Conservation (phyloP, 2,797 vertebrate species). For the Brachymystax lenok region DNA sequence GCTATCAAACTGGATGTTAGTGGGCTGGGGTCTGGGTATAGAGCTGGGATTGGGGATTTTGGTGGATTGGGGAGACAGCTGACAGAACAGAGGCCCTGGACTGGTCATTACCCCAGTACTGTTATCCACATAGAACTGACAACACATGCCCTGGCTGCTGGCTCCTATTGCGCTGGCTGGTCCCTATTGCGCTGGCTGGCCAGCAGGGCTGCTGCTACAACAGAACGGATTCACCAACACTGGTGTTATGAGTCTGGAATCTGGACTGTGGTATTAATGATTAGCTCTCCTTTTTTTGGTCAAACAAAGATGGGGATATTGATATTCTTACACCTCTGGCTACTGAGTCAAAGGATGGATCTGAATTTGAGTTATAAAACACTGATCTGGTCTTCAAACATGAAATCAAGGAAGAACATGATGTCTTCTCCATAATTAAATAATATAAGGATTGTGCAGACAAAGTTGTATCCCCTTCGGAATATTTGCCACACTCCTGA, state of each 20-base stretch:
- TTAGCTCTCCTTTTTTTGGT: background rate
- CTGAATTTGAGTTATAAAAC: no score
- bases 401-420: background rate
- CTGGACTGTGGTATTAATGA: background rate
- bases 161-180: background rate
- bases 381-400: background rate
- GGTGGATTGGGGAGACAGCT: slow-evolving; percentile 58
- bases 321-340: background rate
- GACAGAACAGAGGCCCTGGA: slow-evolving; percentile 61
- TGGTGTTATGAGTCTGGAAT: background rate
- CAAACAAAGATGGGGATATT: background rate
- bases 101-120: slow-evolving; percentile 52
- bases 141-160: background rate
- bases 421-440: background rate
- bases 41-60: slow-evolving; percentile 46
- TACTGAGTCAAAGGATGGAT: background rate
- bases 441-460: background rate
- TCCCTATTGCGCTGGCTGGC: background rate
- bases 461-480: no score
- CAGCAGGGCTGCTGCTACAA: background rate
- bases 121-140: slow-evolving; percentile 46
- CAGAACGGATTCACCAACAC: background rate
- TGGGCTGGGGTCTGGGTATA: slow-evolving; percentile 53
- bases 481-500: no score
- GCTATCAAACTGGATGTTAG: slow-evolving; percentile 48